Evolutionary conservation across 2,113 vertebrate species (phyloP).

Genomic region (Orthonyx spaldingii): DNA sequence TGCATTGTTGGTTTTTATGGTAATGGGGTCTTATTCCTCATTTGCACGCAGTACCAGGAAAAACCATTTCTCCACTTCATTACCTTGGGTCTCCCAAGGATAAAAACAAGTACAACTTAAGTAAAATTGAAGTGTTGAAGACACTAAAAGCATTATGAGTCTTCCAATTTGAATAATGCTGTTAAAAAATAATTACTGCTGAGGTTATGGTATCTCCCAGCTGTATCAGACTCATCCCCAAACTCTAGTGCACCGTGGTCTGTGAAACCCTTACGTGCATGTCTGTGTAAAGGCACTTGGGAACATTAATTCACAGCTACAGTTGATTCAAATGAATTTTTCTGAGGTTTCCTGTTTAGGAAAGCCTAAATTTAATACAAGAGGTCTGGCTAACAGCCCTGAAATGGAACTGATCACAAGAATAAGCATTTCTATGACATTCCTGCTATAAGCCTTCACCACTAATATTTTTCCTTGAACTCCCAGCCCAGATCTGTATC

Average conservation of each 20-base stretch:
- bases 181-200: not conserved
- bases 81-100: not conserved
- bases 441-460: not conserved
- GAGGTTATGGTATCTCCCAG: not conserved
- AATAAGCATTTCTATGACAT: not conserved
- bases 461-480: not conserved
- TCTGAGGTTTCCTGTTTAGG: slow-evolving; percentile 21
- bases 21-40: not conserved
- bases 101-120: not conserved
- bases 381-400: not conserved
- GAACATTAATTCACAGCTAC: not conserved
- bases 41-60: not conserved
- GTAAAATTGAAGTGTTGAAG: not conserved
- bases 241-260: not conserved
- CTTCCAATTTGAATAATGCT: not conserved
- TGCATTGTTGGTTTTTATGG: not conserved
- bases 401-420: not conserved
- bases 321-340: slow-evolving; percentile 20
- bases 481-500: not conserved
- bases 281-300: not conserved
- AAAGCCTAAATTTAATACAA: not conserved
- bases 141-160: not conserved
- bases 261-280: not conserved
- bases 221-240: not conserved
- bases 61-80: not conserved